A percentile compares a stretch with the other conserved stretches of the same genome.
These are phyloP conservation scores for Pterocles orientalis DNA, from an alignment of 2,113 vertebrate species.

Conservation along the genomic window DNA sequence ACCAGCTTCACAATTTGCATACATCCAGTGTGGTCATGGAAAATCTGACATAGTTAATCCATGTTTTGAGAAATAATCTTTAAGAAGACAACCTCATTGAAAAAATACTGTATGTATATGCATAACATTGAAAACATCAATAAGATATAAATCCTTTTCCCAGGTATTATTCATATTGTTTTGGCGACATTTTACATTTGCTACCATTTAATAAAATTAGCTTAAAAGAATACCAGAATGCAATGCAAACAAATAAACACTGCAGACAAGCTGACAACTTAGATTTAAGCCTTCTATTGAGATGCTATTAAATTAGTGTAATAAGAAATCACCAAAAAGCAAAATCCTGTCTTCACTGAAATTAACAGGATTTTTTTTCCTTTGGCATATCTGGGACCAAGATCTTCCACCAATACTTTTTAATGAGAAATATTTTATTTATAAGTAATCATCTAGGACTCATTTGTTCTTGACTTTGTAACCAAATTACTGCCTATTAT, in stretches of 20 bases:
- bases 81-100: background rate
- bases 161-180: background rate
- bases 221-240: constrained; percentile 18
- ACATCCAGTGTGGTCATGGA: background rate
- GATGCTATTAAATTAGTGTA: background rate
- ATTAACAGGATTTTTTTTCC: background rate
- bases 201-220: background rate
- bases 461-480: background rate
- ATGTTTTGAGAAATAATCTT: background rate
- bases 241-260: constrained; percentile 13
- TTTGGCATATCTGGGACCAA: background rate
- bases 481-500: constrained; percentile 15
- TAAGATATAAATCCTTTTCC: background rate
- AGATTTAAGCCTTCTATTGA: constrained; percentile 22
- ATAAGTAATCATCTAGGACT: constrained; percentile 1
- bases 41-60: background rate
- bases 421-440: constrained; percentile 43
- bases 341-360: background rate
- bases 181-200: background rate
- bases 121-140: background rate
- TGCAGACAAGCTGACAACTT: background rate
- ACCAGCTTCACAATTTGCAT: background rate
- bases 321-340: background rate
- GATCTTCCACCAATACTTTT: background rate
- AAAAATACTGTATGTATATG: background rate